A percentile compares a stretch with the other conserved stretches of the same genome.
Evolutionary conservation across 2,113 vertebrate species (phyloP).

Genomic region (Sigmodon hispidus): DNA sequence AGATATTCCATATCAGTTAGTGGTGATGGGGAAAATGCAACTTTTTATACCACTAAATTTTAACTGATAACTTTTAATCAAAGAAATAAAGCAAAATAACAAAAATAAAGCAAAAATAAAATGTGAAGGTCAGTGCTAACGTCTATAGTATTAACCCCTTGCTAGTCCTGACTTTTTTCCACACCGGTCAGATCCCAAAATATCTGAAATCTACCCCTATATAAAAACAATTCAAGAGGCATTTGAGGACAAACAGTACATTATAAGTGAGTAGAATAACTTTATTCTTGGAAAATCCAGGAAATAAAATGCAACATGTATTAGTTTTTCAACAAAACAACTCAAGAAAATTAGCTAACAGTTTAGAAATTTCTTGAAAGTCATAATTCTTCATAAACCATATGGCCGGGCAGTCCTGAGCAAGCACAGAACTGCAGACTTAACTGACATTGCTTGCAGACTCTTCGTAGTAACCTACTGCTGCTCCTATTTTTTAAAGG

Average conservation of each 20-base stretch:
- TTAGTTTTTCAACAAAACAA: constrained; percentile 19
- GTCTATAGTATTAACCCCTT: background rate
- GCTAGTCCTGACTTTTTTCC: background rate
- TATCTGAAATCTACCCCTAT: background rate
- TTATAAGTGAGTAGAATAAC: background rate
- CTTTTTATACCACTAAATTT: background rate
- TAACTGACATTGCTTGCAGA: background rate
- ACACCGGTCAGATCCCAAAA: background rate
- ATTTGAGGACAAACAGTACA: background rate
- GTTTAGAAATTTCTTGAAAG: constrained; percentile 43
- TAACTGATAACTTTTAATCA: background rate
- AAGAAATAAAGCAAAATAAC: background rate
- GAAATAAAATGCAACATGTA: background rate
- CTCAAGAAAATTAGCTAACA: constrained; percentile 47
- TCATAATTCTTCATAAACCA: background rate
- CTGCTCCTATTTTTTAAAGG: background rate
- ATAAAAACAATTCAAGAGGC: background rate
- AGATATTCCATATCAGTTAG: too few relatives aligned
- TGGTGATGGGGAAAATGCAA: background rate
- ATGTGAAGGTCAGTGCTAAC: background rate
- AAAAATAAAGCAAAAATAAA: background rate
- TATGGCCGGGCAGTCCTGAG: background rate
- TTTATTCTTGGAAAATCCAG: constrained; percentile 3
- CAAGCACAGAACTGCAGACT: background rate
- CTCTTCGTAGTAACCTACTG: constrained; percentile 11